Base-by-base conservation (phyloP, 2,113 vertebrate species). In the Xenopus borealis region DNA sequence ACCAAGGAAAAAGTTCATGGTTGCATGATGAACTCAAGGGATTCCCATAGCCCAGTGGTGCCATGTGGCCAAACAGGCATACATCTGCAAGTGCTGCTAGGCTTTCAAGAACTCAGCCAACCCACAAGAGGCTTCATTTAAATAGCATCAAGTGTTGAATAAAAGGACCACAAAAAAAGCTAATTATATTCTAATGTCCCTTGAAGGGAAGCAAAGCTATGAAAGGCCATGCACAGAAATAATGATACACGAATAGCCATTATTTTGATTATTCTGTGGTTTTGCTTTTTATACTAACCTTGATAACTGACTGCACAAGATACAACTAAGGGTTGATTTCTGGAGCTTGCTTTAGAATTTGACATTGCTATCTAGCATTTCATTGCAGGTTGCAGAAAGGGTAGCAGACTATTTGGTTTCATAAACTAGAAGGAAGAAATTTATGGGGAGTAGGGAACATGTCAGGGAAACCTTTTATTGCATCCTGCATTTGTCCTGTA, bases 61-160 rank as follows among this genome's bases (percentile, higher is more conserved):
- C 90, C 90, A 90, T 90, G 89, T 90, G 91, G 89, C 86, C 85
- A 84, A 84, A 81, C 86, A 83, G 86, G 84, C 86, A 85, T 88
- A 90, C 88, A 92, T 91, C 90, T 92, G 92, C 83, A 86, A 83
- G 81, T 88, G 78, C 79, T 50, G 82, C 27, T 68, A 83, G 80
- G 85, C 83, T 87, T 88, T 84, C 57, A 68, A 79, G 79, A 81
- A 78, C 82, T 82, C 80, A 85, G 88, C 86, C 89, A 92, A 88
- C 82, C 87, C 85, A 88, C 87, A 85, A 82, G 86, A 85, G 89
- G 87, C 82, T 83, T 89, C 87, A 90, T 90, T 91, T 91, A 88
- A 91, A 89, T 88, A 88, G 86, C 85, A 88, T 86, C 85, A 82
- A 78, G 62, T 81, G 63, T 62, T 27, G 58, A 81, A 80, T 80